Evolutionary conservation across 2,113 vertebrate genomes (phyloP).

Genomic region (Callipepla squamata): DNA sequence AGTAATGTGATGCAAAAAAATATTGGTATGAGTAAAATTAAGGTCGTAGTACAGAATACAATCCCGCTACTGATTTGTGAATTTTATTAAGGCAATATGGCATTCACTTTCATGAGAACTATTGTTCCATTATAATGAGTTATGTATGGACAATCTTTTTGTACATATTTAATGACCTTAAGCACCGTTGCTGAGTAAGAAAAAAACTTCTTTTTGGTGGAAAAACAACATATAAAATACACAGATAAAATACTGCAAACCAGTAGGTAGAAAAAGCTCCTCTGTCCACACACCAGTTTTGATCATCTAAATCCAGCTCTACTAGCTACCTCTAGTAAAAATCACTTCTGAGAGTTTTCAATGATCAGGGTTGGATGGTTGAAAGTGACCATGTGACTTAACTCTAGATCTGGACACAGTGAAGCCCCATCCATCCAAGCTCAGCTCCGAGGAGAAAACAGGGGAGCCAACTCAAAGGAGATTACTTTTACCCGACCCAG

Average conservation of each 20-base stretch:
- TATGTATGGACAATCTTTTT: not conserved
- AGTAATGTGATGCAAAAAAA: not conserved
- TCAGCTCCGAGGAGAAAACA: not conserved
- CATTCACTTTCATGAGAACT: not conserved
- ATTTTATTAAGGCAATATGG: not conserved
- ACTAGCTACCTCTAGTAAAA: not conserved
- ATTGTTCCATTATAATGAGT: not conserved
- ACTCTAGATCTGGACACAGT: not conserved
- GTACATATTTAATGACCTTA: not conserved
- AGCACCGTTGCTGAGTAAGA: not conserved
- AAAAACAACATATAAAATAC: not conserved
- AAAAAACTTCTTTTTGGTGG: not conserved
- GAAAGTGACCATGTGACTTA: not conserved
- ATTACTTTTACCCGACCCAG: not conserved
- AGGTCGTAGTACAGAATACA: not conserved
- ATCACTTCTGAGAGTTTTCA: not conserved
- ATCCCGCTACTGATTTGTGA: not conserved
- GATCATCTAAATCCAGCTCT: not conserved
- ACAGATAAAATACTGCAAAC: not conserved
- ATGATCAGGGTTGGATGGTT: not conserved
- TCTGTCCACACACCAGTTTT: not conserved
- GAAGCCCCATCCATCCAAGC: not conserved
- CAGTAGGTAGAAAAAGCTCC: not conserved
- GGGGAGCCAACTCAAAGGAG: not conserved
- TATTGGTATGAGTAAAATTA: not conserved